Percentiles rank a stretch among this genome's conserved stretches.
phyloP scores from a whole-genome alignment of 2,888 invertebrate species.

The Yponomeuta plumbellus region DNA sequence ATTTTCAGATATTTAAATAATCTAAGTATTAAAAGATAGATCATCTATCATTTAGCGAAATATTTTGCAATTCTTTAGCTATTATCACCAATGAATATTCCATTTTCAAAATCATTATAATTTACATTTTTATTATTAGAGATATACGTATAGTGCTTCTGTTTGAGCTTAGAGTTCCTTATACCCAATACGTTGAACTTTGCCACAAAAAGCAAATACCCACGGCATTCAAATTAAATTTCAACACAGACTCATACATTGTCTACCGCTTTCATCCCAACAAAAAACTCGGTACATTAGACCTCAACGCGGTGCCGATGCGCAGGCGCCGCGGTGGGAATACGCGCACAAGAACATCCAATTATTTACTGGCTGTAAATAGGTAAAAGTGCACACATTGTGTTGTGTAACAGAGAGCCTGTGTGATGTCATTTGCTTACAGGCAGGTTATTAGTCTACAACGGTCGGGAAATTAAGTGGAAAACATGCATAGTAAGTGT shows the following conservation, averaged over 20 bases:
- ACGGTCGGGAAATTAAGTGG: background rate
- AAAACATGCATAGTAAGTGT: background rate
- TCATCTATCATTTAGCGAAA: too few species aligned
- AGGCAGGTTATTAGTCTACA: background rate
- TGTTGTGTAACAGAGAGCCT: conserved; percentile 21
- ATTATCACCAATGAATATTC: too few species aligned
- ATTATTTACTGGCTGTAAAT: conserved; percentile 23
- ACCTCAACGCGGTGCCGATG: conserved; percentile 13
- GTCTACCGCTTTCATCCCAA: conserved; percentile 1
- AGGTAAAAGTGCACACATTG: conserved; percentile 24
- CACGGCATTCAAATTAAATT: background rate
- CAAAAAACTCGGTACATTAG: conserved; percentile 11
- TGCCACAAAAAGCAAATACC: background rate
- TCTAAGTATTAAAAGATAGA: too few species aligned
- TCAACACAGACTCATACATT: conserved; percentile 2
- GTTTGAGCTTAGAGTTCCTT: background rate
- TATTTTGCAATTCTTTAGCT: too few species aligned
- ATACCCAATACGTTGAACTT: background rate
- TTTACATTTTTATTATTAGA: too few species aligned
- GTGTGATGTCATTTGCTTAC: background rate
- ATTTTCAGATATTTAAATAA: too few species aligned
- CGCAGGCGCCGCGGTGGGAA: background rate
- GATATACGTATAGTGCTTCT: background rate
- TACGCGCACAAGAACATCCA: background rate
- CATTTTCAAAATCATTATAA: too few species aligned